Conservation (phyloP, 2,113 vertebrate species). For the cat (Felis catus) region DNA sequence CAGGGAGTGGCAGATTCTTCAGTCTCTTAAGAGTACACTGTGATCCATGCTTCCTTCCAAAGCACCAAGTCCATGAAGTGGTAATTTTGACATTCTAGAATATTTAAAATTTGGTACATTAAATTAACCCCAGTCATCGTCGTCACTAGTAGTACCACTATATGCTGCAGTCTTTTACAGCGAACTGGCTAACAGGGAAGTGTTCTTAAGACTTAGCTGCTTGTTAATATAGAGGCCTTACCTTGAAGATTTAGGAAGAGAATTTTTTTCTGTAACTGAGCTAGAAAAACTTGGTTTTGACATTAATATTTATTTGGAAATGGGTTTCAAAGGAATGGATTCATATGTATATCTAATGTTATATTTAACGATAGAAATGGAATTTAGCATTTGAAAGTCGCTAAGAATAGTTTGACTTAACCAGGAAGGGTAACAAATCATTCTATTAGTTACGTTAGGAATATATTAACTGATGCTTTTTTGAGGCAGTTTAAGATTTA, state of each 20-base stretch:
- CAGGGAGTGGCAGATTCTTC: not conserved
- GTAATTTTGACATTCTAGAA: not conserved
- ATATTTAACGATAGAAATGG: not conserved
- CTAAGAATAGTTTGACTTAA: not conserved
- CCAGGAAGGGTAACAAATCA: not conserved
- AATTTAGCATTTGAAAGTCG: not conserved
- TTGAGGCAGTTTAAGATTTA: not conserved
- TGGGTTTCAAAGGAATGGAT: not conserved
- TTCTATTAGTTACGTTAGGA: not conserved
- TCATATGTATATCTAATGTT: not conserved
- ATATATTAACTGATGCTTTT: not conserved
- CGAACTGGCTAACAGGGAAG: not conserved
- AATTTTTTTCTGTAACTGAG: not conserved
- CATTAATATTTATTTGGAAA: not conserved
- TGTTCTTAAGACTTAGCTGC: not conserved
- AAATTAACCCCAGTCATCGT: not conserved
- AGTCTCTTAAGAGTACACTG: not conserved
- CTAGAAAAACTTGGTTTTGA: not conserved
- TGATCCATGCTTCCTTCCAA: not conserved
- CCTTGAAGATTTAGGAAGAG: not conserved
- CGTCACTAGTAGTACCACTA: not conserved
- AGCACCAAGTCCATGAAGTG: not conserved
- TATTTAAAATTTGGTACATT: not conserved
- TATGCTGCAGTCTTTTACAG: not conserved
- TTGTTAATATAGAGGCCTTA: constrained; percentile 10